Base-by-base conservation (phyloP, 1,140 invertebrate genomes). In the Sycobia sp. region DNA sequence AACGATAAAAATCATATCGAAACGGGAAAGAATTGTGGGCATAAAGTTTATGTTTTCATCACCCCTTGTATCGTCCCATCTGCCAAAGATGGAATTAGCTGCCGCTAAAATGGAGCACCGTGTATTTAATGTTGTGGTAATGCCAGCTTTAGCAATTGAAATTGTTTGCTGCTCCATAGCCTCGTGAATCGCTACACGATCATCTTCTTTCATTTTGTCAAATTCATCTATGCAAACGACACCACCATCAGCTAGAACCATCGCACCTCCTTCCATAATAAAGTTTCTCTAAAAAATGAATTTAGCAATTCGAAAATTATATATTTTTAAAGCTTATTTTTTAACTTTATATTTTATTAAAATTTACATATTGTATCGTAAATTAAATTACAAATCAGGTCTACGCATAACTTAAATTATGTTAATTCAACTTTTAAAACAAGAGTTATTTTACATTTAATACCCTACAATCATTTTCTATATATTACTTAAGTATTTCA, bases 161-260 rank as follows among this genome's bases (percentile, higher is more conserved):
- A 99, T 99, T 0, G 98, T 99, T 81, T 99, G 98, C 75, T 99
- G 98, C 80, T 99, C 98, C 98, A 99, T 99, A 32, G 97, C 98
- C 84, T 99, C 98, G 75, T 99, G 98, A 77, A 99, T 99, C 18
- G 97, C 97, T 3, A 99, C 97, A 69, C 97, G 85, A 79, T 99
- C 98, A 78, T 99, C 97, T 83, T 99, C 97, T 66, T 95, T 87
- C 98, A 99, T 99, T 84, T 99, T 99, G 82, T 99, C 98, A 82
- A 99, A 99, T 79, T 99, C 98, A 79, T 99, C 98, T 78, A 99
- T 99, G 76, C 97, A 99, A 1, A 99, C 97, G 10, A 99, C 96
- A 36, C 98, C 98, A 32, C 97, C 97, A 84, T 99, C 98, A 23
- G 98, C 98, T 34, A 99, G 81, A 2, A 99, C 98, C 97, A 99